phyloP scores from a whole-genome alignment of 2,888 invertebrate species.

The Lasioglossum vierecki region DNA sequence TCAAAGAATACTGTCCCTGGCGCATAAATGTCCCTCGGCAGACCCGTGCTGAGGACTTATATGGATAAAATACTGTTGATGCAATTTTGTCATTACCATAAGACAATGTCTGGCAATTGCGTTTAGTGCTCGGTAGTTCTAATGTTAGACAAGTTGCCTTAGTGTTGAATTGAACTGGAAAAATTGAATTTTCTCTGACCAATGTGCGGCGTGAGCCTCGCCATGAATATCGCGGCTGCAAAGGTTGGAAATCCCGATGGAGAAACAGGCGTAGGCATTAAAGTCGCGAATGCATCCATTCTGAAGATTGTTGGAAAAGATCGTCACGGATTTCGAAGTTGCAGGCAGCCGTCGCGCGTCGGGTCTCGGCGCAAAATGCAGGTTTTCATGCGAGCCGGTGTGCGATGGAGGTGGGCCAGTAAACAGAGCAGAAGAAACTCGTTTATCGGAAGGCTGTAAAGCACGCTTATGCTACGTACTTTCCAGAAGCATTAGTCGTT shows the following conservation, averaged over 20 bases:
- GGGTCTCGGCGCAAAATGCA: conserved; percentile 2
- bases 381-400: conserved; percentile 16
- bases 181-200: too few species aligned
- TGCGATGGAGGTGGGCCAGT: not conserved
- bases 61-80: too few species aligned
- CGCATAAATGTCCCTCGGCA: too few species aligned
- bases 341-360: not conserved
- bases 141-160: too few species aligned
- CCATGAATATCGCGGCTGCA: not conserved
- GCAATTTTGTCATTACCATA: too few species aligned
- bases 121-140: too few species aligned
- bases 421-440: conserved; percentile 51
- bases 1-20: too few species aligned
- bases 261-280: conserved; percentile 7
- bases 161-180: too few species aligned
- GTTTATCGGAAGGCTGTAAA: conserved; percentile 34
- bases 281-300: conserved; percentile 15
- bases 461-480: conserved; percentile 27
- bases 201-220: not conserved
- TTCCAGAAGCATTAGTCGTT: conserved; percentile 37
- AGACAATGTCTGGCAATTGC: too few species aligned
- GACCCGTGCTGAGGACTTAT: too few species aligned
- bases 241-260: conserved; percentile 8
- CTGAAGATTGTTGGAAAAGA: conserved; percentile 19
- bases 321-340: conserved; percentile 42